phyloP scores from a whole-genome alignment of 2,888 invertebrate genomes.

The Gastracanthus pulcherrimus region DNA sequence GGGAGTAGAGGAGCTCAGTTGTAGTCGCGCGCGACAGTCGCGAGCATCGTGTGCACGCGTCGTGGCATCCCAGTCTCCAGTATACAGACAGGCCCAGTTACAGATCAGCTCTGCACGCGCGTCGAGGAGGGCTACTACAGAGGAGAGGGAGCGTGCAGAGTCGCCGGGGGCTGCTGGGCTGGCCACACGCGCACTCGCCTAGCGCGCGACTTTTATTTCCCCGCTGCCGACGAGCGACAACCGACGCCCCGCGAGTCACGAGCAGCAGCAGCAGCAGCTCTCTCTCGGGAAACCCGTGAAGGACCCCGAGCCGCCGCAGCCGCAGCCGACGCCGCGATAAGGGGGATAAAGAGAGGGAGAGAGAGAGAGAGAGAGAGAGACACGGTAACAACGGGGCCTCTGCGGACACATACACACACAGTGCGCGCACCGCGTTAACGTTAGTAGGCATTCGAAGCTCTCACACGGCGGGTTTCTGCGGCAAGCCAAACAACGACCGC shows the following conservation, averaged over 20 bases:
- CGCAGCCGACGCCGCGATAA: slow-evolving; percentile 24
- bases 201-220: too few relatives aligned
- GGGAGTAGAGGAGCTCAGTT: slow-evolving; percentile 6
- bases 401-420: neutral
- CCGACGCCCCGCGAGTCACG: slow-evolving; percentile 1
- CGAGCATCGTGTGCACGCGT: neutral
- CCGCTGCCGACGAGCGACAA: neutral
- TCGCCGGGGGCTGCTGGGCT: too few relatives aligned
- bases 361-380: neutral
- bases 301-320: neutral
- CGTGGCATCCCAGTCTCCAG: slow-evolving; percentile 8
- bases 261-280: neutral
- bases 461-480: neutral
- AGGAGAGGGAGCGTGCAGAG: too few relatives aligned
- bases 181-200: too few relatives aligned
- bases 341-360: slow-evolving; percentile 1
- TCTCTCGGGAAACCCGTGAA: slow-evolving; percentile 24
- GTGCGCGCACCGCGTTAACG: neutral
- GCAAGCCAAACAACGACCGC: neutral
- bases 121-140: too few relatives aligned
- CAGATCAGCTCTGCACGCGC: too few relatives aligned
- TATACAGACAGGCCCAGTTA: too few relatives aligned
- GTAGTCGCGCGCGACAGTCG: slow-evolving; percentile 31
- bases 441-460: neutral
- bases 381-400: neutral